Evolutionary conservation across 2,797 vertebrate genomes (phyloP).

Genomic region (Schizothorax lantsangensis): DNA sequence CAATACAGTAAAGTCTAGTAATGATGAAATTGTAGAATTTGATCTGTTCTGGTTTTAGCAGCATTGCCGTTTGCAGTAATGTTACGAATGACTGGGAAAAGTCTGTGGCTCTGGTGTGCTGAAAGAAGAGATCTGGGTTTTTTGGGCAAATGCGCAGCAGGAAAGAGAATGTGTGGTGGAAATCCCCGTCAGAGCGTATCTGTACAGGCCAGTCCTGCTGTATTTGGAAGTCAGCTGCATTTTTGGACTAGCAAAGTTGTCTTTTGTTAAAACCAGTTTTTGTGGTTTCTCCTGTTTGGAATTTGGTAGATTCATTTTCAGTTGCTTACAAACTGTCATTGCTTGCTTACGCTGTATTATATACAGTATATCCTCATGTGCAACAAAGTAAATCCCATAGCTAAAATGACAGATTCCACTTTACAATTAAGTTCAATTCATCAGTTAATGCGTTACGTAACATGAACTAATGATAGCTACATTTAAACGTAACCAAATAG

Average conservation of each 20-base stretch:
- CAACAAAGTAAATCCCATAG: neutral
- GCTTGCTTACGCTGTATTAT: neutral
- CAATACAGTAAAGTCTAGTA: neutral
- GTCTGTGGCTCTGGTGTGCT: neutral
- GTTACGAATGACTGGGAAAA: neutral
- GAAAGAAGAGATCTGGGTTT: conserved; percentile 19
- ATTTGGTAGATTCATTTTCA: neutral
- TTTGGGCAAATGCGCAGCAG: conserved; percentile 25
- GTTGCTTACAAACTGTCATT: neutral
- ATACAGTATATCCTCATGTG: neutral
- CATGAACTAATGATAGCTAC: neutral
- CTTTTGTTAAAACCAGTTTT: conserved; percentile 20
- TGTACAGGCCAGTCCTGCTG: neutral
- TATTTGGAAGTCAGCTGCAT: conserved; percentile 9
- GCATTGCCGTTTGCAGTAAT: neutral
- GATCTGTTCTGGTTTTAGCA: neutral
- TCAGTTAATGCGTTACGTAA: neutral
- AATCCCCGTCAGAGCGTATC: conserved; percentile 51
- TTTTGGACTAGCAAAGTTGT: conserved; percentile 7
- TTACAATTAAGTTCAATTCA: neutral
- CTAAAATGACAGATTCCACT: neutral
- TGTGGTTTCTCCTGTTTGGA: conserved; percentile 7
- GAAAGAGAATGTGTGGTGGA: conserved; percentile 50
- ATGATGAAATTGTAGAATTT: conserved; percentile 18
- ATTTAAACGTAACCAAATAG: neutral